These are phyloP conservation scores for Cyphomyrus discorhynchus DNA, from an alignment of 2,113 vertebrate genomes.

Conservation along the genomic window DNA sequence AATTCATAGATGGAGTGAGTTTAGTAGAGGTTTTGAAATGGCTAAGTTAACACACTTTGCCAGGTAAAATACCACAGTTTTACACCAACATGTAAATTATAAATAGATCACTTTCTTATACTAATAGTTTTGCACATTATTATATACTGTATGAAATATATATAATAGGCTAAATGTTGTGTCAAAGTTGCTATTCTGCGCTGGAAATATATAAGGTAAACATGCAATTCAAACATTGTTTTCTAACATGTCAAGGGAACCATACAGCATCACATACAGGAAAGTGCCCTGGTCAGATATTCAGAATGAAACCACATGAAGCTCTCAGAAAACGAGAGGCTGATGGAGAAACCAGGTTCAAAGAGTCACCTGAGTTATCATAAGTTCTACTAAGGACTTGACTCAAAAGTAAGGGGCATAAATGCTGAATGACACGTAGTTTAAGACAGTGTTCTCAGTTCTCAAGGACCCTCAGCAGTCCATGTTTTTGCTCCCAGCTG, in stretches of 20 bases:
- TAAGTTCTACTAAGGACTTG: constrained; percentile 37
- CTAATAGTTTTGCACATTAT: neutral
- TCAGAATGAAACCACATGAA: constrained; percentile 27
- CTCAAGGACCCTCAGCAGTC: neutral
- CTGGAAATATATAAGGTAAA: neutral
- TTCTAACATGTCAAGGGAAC: neutral
- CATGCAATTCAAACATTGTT: neutral
- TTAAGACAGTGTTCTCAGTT: neutral
- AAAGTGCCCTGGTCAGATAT: constrained; percentile 12
- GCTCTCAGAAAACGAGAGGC: constrained; percentile 4
- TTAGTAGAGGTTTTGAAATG: neutral
- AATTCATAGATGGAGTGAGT: neutral
- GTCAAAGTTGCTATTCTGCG: neutral
- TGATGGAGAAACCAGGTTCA: constrained; percentile 41
- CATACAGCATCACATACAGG: neutral
- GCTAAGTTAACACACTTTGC: neutral
- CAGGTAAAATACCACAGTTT: neutral
- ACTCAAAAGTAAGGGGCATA: constrained; percentile 32
- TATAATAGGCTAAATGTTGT: neutral
- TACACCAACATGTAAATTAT: neutral
- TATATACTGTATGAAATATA: neutral
- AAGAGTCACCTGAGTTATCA: constrained; percentile 35
- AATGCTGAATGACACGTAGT: constrained; percentile 33
- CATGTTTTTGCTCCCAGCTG: neutral
- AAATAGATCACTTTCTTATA: neutral